These are phyloP conservation scores for Diloba caeruleocephala DNA, from an alignment of 2,888 invertebrate genomes.

Conservation along the genomic window DNA sequence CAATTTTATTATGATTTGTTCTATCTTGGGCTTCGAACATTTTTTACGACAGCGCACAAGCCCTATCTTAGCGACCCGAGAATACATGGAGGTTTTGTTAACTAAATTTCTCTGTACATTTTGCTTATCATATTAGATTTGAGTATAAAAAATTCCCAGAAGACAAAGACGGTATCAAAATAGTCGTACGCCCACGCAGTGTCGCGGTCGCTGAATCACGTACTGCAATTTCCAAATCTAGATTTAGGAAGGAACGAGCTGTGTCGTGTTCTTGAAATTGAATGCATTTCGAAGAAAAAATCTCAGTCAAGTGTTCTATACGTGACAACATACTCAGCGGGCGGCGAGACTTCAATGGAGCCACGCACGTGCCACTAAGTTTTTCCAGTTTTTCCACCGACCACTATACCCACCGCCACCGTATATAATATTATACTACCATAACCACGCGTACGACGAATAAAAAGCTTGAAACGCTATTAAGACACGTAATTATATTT, in stretches of 20 bases:
- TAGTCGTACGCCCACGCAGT: slow-evolving; percentile 68
- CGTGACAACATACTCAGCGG: slow-evolving; percentile 69
- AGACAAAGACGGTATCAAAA: slow-evolving; percentile 59
- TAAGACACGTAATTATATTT: slow-evolving; percentile 54
- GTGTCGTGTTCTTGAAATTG: slow-evolving; percentile 71
- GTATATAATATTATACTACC: slow-evolving; percentile 52
- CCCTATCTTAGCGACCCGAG: slow-evolving; percentile 38
- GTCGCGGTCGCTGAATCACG: slow-evolving; percentile 67
- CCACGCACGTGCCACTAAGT: slow-evolving; percentile 62
- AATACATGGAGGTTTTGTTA: slow-evolving; percentile 45
- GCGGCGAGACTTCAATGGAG: slow-evolving; percentile 74
- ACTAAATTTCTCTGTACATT: slow-evolving; percentile 50
- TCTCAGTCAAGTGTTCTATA: slow-evolving; percentile 65
- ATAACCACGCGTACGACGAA: slow-evolving; percentile 51
- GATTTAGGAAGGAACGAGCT: slow-evolving; percentile 74
- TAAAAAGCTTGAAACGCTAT: slow-evolving; percentile 46
- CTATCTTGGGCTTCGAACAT: slow-evolving; percentile 44
- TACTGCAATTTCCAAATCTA: slow-evolving; percentile 80
- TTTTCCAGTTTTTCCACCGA: slow-evolving; percentile 71
- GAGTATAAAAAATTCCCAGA: slow-evolving; percentile 60
- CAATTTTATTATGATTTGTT: slow-evolving; percentile 60
- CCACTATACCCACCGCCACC: slow-evolving; percentile 46
- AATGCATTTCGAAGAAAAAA: slow-evolving; percentile 78
- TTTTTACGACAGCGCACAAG: slow-evolving; percentile 43
- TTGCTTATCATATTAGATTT: slow-evolving; percentile 60